Conservation (phyloP, 2,113 vertebrate genomes). For the Eulacestoma nigropectus region DNA sequence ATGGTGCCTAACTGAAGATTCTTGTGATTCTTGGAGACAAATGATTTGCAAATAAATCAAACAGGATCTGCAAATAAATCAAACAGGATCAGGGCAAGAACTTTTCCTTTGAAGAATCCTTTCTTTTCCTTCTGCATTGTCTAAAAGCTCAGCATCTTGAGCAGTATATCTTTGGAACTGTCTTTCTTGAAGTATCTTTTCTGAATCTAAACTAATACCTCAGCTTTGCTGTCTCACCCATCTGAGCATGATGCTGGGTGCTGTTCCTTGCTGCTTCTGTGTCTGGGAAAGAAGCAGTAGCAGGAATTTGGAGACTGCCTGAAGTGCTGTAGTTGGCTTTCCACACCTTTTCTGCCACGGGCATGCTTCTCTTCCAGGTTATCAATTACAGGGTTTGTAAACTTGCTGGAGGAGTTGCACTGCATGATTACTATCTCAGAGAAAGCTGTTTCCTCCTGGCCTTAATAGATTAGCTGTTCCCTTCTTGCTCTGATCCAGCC, state of each 20-base stretch:
- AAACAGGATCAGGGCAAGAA: background rate
- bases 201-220: background rate
- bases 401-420: background rate
- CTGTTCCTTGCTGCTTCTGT: background rate
- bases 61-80: background rate
- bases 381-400: background rate
- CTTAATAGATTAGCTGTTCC: background rate
- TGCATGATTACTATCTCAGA: background rate
- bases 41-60: background rate
- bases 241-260: background rate
- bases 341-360: background rate
- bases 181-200: background rate
- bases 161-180: background rate
- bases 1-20: background rate
- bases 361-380: background rate
- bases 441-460: background rate
- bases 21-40: background rate
- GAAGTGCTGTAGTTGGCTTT: background rate
- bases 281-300: background rate
- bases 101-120: background rate
- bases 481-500: background rate
- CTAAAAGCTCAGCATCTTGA: background rate
- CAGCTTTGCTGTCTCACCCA: background rate
- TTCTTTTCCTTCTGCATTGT: background rate
- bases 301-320: background rate